Conservation (phyloP, 2,888 invertebrate species). For the Xanthorhoe designata region DNA sequence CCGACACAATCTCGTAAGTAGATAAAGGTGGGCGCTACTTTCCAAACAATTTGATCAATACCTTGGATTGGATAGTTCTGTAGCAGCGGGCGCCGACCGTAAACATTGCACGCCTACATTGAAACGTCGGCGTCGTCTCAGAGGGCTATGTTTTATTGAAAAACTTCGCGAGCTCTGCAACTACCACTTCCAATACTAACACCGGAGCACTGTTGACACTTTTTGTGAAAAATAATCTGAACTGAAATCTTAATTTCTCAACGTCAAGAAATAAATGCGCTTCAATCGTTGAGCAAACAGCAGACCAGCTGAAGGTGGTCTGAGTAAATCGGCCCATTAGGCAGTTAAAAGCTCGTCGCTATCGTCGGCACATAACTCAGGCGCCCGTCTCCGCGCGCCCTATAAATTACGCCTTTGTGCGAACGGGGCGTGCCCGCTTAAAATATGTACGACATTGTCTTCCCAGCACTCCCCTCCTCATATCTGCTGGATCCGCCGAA, state of each 20-base stretch:
- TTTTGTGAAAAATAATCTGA: conserved; percentile 15
- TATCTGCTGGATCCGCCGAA: conserved; percentile 73
- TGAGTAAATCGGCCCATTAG: conserved; percentile 84
- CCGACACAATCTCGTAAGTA: conserved; percentile 3
- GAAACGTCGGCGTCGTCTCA: conserved; percentile 81
- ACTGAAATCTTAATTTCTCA: conserved; percentile 42
- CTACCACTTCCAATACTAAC: conserved; percentile 44
- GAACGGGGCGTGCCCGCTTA: conserved; percentile 81
- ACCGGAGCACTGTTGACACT: conserved; percentile 42
- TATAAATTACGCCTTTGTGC: conserved; percentile 85
- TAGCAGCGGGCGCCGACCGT: conserved; percentile 63
- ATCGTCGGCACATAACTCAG: conserved; percentile 84
- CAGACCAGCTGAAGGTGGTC: conserved; percentile 77
- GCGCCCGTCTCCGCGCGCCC: conserved; percentile 82
- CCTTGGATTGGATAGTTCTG: conserved; percentile 71
- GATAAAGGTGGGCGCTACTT: conserved; percentile 39
- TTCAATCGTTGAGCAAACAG: conserved; percentile 64
- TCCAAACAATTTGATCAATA: conserved; percentile 71
- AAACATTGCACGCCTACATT: conserved; percentile 76
- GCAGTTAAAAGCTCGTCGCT: conserved; percentile 86
- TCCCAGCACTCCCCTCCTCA: conserved; percentile 77
- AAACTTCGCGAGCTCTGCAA: conserved; percentile 72
- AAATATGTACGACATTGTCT: conserved; percentile 85
- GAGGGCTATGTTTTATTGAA: conserved; percentile 82
- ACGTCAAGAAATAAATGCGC: conserved; percentile 56